Evolutionary conservation across 2,113 vertebrate species (phyloP).

Genomic region (Sphaerodactylus townsendi): DNA sequence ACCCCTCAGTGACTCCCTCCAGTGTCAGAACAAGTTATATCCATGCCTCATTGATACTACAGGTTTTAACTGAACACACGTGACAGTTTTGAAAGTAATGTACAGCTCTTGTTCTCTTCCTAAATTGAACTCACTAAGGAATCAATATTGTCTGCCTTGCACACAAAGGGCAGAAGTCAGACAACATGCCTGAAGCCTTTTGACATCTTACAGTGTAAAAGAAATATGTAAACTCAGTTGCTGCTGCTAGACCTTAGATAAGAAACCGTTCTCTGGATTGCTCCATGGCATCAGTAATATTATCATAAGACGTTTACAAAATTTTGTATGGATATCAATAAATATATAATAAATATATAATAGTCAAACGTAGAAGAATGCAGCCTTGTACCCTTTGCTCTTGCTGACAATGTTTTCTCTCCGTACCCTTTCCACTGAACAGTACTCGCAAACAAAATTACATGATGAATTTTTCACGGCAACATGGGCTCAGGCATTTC

Average conservation of each 20-base stretch:
- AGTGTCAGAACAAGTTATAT: not conserved
- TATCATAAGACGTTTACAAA: not conserved
- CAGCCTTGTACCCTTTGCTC: not conserved
- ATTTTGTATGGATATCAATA: not conserved
- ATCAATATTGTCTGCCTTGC: constrained; percentile 37
- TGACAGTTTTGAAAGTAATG: not conserved
- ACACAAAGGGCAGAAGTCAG: not conserved
- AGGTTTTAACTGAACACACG: constrained; percentile 21
- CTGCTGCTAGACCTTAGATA: not conserved
- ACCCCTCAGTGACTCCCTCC: not conserved
- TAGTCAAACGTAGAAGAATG: not conserved
- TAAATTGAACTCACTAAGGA: constrained; percentile 35
- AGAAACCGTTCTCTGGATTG: too few relatives aligned
- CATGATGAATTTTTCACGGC: constrained; percentile 99
- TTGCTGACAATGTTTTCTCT: constrained; percentile 54
- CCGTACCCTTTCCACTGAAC: constrained; percentile 67
- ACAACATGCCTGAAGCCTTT: not conserved
- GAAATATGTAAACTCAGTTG: not conserved
- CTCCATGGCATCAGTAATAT: not conserved
- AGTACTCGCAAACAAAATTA: constrained; percentile 99
- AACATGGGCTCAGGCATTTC: constrained; percentile 95
- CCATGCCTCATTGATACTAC: not conserved
- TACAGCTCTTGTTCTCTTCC: constrained; percentile 24
- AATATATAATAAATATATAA: too few relatives aligned
- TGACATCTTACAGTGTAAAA: not conserved